Percentiles rank a stretch among this genome's conserved stretches.
phyloP scores from a whole-genome alignment of 2,113 vertebrate genomes.

The Nesospiza acunhae region DNA sequence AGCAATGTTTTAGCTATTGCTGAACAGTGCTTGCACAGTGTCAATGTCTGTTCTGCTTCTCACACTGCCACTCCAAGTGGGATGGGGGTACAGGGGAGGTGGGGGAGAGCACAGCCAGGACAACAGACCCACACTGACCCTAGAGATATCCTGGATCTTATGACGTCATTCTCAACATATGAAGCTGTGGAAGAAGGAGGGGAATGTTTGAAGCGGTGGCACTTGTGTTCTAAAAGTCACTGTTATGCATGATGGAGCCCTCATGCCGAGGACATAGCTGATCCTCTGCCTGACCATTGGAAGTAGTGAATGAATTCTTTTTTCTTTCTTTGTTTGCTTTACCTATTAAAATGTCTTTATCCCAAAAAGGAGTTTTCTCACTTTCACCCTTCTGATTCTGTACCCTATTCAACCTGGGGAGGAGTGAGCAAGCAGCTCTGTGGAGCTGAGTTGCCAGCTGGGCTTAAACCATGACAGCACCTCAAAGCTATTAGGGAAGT shows the following conservation, averaged over 20 bases:
- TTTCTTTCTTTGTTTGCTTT: background rate
- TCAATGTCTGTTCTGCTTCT: background rate
- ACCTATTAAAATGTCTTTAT: background rate
- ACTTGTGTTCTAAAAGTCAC: background rate
- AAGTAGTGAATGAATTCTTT: background rate
- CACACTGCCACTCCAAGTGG: background rate
- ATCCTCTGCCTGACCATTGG: background rate
- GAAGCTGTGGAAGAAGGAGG: background rate
- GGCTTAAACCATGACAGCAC: background rate
- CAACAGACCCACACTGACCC: rapidly evolving
- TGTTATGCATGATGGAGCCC: background rate
- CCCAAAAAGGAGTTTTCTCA: background rate
- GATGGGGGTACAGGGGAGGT: rapidly evolving
- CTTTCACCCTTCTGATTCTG: background rate
- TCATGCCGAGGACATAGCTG: background rate
- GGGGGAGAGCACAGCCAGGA: background rate
- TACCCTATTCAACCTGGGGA: rapidly evolving
- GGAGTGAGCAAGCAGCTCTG: rapidly evolving
- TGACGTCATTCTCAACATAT: background rate
- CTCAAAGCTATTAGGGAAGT: background rate
- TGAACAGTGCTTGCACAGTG: rapidly evolving
- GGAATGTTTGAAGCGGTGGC: background rate
- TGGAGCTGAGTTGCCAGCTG: background rate
- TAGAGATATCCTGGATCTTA: background rate
- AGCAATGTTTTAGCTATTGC: background rate